Evolutionary conservation across 2,113 vertebrate species (phyloP).

Genomic region (Dicerorhinus sumatrensis): DNA sequence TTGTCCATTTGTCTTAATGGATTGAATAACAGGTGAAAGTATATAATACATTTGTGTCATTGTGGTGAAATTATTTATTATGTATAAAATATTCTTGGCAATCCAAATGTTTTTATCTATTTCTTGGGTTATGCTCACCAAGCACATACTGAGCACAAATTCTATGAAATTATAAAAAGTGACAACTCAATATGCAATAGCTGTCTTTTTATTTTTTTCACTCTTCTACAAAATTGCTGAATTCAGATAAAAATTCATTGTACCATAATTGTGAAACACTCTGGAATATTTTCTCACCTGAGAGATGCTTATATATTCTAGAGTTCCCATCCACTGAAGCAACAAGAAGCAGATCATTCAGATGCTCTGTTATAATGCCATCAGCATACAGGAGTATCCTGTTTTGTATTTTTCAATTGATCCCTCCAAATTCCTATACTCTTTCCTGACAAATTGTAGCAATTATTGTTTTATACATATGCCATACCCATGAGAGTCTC

Average conservation of each 20-base stretch:
- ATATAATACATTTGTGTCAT: neutral
- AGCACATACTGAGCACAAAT: neutral
- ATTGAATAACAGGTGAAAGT: neutral
- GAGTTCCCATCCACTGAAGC: neutral
- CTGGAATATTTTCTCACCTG: neutral
- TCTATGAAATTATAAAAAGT: slow-evolving; percentile 1
- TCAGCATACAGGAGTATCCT: neutral
- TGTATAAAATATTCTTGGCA: neutral
- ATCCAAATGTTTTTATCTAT: neutral
- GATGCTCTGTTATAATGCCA: neutral
- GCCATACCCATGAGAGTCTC: neutral
- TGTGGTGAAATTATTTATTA: neutral
- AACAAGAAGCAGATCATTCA: neutral
- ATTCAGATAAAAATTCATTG: neutral
- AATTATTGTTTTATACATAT: neutral
- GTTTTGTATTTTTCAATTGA: neutral
- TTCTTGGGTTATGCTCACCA: neutral
- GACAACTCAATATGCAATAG: neutral
- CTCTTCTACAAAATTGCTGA: neutral
- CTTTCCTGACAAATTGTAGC: neutral
- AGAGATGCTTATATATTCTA: neutral
- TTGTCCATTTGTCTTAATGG: neutral
- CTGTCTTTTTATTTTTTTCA: neutral
- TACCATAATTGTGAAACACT: neutral
- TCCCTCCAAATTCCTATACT: neutral